Percentiles rank a stretch among this genome's conserved stretches.
These are phyloP conservation scores for Nephrotoma flavescens DNA, from an alignment of 2,888 invertebrate genomes.

Conservation along the genomic window DNA sequence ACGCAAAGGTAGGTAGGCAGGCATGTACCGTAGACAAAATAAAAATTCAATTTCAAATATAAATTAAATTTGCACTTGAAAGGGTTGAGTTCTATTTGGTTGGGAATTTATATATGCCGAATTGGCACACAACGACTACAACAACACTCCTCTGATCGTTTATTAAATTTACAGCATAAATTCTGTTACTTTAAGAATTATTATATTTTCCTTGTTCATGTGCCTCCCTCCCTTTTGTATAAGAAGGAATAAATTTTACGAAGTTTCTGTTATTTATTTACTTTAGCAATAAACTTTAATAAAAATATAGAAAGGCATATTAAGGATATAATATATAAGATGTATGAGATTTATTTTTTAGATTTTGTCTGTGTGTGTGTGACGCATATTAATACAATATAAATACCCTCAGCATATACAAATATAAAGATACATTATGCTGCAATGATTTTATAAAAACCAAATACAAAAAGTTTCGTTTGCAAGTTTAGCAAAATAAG, in stretches of 20 bases:
- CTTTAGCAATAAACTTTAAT: not conserved
- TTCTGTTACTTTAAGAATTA: not conserved
- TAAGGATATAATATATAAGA: not conserved
- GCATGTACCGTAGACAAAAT: not conserved
- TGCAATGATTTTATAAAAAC: not conserved
- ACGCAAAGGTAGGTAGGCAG: not conserved
- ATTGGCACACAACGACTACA: not conserved
- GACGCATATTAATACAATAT: not conserved
- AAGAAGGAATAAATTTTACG: not conserved
- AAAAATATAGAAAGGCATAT: not conserved
- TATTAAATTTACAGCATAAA: not conserved
- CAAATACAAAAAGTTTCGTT: not conserved
- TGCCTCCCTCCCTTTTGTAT: not conserved
- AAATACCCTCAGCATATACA: not conserved
- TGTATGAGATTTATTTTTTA: not conserved
- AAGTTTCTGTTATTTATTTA: not conserved
- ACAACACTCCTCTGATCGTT: not conserved
- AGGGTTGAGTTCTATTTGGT: not conserved
- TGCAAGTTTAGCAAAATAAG: not conserved
- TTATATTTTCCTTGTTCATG: not conserved
- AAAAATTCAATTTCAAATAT: not conserved
- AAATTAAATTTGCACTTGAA: not conserved
- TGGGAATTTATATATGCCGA: not conserved
- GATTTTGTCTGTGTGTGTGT: not conserved
- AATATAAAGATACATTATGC: not conserved